phyloP scores from a whole-genome alignment of 1,140 invertebrate genomes.

The Leptoteleia sp. region DNA sequence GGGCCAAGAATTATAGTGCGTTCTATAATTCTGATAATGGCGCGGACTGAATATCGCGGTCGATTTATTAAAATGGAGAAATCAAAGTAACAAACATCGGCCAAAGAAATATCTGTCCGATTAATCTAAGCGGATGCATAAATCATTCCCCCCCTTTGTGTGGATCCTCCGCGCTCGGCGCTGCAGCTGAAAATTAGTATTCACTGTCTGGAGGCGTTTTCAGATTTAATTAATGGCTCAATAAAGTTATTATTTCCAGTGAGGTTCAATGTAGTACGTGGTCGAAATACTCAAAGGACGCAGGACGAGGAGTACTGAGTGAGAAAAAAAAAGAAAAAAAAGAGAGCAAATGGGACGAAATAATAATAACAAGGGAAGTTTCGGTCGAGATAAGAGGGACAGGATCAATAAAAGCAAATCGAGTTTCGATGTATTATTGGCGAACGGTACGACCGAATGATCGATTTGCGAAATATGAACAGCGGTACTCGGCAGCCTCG shows the following conservation, averaged over 20 bases:
- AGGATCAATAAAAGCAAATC: not conserved
- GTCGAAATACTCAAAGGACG: slow-evolving; percentile 18
- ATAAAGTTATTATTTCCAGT: slow-evolving; percentile 39
- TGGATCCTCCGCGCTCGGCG: too few species aligned
- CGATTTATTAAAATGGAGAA: not conserved
- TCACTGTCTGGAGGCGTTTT: slow-evolving; percentile 33
- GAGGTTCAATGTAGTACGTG: slow-evolving; percentile 39
- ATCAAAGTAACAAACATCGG: not conserved
- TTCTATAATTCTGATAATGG: too few species aligned
- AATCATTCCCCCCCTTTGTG: too few species aligned
- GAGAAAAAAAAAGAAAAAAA: slow-evolving; percentile 17
- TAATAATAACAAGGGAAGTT: too few species aligned
- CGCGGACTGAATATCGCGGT: not conserved
- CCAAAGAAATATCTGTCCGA: not conserved
- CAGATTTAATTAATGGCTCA: slow-evolving; percentile 46
- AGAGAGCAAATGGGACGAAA: too few species aligned
- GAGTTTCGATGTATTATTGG: not conserved
- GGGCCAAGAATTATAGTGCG: too few species aligned
- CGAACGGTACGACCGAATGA: slow-evolving; percentile 15
- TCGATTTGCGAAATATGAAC: slow-evolving; percentile 27
- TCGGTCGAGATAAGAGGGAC: not conserved
- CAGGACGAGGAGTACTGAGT: not conserved
- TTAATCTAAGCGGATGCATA: not conserved
- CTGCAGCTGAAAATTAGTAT: slow-evolving; percentile 37
- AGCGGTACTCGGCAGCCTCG: slow-evolving; percentile 17